Base-by-base conservation (phyloP, 2,113 vertebrate species). In the Rhadina sibilatrix region DNA sequence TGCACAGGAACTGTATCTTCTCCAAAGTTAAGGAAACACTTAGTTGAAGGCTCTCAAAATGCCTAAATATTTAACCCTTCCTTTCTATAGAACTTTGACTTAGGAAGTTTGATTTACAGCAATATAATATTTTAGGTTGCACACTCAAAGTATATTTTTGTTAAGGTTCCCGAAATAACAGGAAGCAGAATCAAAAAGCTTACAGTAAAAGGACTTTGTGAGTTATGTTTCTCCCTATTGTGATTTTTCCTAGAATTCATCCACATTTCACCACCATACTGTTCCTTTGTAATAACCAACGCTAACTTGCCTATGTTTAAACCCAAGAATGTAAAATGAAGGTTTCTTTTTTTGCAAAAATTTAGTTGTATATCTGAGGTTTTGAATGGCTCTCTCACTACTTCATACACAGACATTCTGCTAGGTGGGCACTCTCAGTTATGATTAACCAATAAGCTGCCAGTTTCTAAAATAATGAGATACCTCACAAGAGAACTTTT, bases 161-260 rank as follows among this genome's bases (percentile, higher is more conserved):
- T 85, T 63, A 49, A 82, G 35, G 68, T 37, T 87, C 50, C 81
- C 38, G 5, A 59, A 84, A 84, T 65, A 93, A 85, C 61, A 94
- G 80, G 91, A 97, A 94, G 40, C 31, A 56, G 56, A 83, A 71
- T 2, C 57, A 68, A 87, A 87, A 89, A 93, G 61, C 49, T 52
- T 38, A 46, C 52, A 94, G 52, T 46, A 37, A 82, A 63, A 42
- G 10, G 57, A 52, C 15, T 53, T 24, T 4, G 3, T 22, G 46
- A 74, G 37, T 20, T 57, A 69, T 83, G 44, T 42, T 74, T 66
- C 83, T 86, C 24, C 60, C 82, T 25, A 83, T 79, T 90, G 81
- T 85, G 93, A 75, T 66, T 93, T 93, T 94, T 94, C 95, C 96
- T 96, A 92, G 59, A 97, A 94, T 94, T 92, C 89, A 87, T 61